phyloP scores from a whole-genome alignment of 2,113 vertebrate genomes.

The Lagenorhynchus albirostris region DNA sequence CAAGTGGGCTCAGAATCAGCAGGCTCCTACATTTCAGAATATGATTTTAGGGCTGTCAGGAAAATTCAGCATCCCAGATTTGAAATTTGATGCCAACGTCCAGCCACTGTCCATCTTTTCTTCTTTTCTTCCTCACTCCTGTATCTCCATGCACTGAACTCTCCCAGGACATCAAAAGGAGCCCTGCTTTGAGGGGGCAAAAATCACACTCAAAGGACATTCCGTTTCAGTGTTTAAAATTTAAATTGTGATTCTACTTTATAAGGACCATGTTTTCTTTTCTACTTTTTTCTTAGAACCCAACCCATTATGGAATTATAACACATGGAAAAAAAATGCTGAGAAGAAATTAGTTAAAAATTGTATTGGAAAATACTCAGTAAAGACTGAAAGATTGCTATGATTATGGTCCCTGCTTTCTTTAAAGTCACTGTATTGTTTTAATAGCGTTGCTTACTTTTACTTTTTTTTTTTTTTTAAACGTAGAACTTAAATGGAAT shows the following conservation, averaged over 20 bases:
- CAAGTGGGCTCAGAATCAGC: conserved; percentile 48
- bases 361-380: not conserved
- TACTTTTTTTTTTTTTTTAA: not conserved
- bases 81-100: conserved; percentile 34
- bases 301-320: conserved; percentile 50
- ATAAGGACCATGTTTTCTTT: conserved; percentile 15
- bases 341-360: conserved; percentile 1
- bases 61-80: conserved; percentile 7
- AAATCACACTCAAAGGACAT: not conserved
- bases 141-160: not conserved
- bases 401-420: not conserved
- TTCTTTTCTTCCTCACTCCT: not conserved
- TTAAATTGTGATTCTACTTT: conserved; percentile 48
- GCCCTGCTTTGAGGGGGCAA: not conserved
- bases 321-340: not conserved
- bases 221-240: conserved; percentile 48
- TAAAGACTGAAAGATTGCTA: not conserved
- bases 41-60: conserved; percentile 41
- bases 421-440: conserved; percentile 22
- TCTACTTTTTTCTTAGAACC: conserved; percentile 57
- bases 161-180: conserved; percentile 58
- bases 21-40: conserved; percentile 36
- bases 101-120: not conserved
- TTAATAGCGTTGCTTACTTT: not conserved
- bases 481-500: not conserved